Percentiles rank a stretch among this genome's conserved stretches.
Conservation (phyloP, 92 coral and sea anemone species). For the Porites divaricata region DNA sequence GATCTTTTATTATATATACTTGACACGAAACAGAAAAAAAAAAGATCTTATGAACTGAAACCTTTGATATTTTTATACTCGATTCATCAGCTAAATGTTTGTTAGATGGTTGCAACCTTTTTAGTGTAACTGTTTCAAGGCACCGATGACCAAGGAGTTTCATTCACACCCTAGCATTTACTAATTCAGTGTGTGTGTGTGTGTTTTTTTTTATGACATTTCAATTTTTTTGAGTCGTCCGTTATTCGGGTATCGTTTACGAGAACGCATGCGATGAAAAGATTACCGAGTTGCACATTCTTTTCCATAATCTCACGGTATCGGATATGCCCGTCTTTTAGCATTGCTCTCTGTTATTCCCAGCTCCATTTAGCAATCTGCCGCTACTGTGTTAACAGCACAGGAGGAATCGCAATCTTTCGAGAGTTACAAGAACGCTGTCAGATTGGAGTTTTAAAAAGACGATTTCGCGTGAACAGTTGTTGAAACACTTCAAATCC, state of each 20-base stretch:
- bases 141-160: not conserved
- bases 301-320: not conserved
- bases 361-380: not conserved
- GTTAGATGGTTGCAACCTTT: not conserved
- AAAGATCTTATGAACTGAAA: not conserved
- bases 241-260: not conserved
- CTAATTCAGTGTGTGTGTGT: not conserved
- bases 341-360: not conserved
- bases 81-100: not conserved
- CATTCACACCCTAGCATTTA: not conserved
- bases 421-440: not conserved
- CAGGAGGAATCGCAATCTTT: not conserved
- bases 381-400: not conserved
- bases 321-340: not conserved
- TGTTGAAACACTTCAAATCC: not conserved
- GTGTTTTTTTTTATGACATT: not conserved
- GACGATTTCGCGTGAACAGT: not conserved
- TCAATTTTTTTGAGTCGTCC: not conserved
- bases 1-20: not conserved
- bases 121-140: not conserved
- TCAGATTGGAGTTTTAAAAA: not conserved
- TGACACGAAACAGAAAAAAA: not conserved
- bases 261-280: constrained; percentile 23
- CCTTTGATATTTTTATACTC: not conserved
- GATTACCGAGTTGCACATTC: constrained; percentile 15